Conservation (phyloP, 2,797 vertebrate genomes). For the Lindbergichthys nudifrons region DNA sequence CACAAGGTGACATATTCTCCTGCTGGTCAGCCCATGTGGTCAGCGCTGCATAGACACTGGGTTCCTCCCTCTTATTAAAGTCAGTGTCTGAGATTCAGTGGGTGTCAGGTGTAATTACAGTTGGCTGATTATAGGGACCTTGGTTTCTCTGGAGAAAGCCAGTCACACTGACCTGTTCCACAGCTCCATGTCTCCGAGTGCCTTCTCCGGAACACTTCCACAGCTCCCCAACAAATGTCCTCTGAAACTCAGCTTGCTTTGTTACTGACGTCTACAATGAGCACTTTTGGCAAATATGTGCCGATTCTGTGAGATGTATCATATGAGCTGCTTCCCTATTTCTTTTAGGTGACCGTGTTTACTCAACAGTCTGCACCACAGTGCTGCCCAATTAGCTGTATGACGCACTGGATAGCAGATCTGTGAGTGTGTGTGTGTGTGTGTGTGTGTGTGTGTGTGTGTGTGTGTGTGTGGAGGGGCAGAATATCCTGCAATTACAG, state of each 20-base stretch:
- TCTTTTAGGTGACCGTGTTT: constrained; percentile 67
- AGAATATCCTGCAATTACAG: constrained; percentile 79
- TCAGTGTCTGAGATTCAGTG: constrained; percentile 51
- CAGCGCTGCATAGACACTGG: constrained; percentile 41
- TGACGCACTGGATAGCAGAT: constrained; percentile 67
- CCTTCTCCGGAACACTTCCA: constrained; percentile 1
- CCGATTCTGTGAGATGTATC: constrained; percentile 16
- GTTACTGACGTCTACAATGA: constrained; percentile 25
- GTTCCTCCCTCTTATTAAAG: constrained; percentile 70
- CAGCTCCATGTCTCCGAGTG: not conserved
- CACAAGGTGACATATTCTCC: constrained; percentile 41
- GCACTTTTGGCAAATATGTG: constrained; percentile 14
- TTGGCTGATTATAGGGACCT: constrained; percentile 58
- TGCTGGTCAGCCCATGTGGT: constrained; percentile 57
- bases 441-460: too few relatives aligned
- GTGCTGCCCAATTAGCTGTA: constrained; percentile 63
- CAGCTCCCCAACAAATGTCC: constrained; percentile 11
- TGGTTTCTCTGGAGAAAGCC: constrained; percentile 33
- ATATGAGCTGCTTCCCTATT: constrained; percentile 35
- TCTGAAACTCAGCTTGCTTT: constrained; percentile 6
- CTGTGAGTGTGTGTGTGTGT: constrained; percentile 4
- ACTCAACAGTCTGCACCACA: constrained; percentile 63
- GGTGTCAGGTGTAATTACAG: constrained; percentile 61
- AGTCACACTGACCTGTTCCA: constrained; percentile 33
- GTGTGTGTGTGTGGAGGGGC: constrained; percentile 59